phyloP scores from a whole-genome alignment of 2,797 vertebrate species.

The Channallabes apus region DNA sequence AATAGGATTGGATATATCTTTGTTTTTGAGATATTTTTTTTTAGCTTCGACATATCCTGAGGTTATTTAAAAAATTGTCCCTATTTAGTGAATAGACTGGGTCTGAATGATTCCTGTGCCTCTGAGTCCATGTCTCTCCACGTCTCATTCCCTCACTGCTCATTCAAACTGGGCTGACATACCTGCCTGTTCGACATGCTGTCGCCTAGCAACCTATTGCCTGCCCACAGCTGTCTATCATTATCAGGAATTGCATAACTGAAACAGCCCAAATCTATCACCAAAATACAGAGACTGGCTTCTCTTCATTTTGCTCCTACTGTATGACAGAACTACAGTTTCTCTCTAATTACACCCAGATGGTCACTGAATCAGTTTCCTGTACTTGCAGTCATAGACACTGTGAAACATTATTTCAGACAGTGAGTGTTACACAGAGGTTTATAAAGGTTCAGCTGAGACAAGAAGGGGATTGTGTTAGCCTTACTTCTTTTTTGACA shows the following conservation, averaged over 20 bases:
- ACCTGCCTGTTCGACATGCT: slow-evolving; percentile 60
- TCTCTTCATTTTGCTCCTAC: slow-evolving; percentile 37
- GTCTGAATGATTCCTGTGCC: slow-evolving; percentile 19
- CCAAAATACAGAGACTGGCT: slow-evolving; percentile 22
- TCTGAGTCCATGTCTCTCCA: slow-evolving; percentile 21
- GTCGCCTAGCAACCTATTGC: slow-evolving; percentile 64
- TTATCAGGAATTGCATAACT: slow-evolving; percentile 48
- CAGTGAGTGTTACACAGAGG: slow-evolving; percentile 5
- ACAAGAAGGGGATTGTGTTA: background rate
- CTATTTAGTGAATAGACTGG: slow-evolving; percentile 13
- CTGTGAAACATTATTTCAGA: slow-evolving; percentile 10
- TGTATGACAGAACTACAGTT: slow-evolving; percentile 19
- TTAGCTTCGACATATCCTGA: background rate
- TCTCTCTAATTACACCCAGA: slow-evolving; percentile 20
- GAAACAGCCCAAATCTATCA: slow-evolving; percentile 39
- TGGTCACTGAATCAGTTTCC: slow-evolving; percentile 12
- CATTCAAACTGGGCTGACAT: slow-evolving; percentile 47
- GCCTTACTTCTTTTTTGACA: background rate
- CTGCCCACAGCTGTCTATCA: slow-evolving; percentile 56
- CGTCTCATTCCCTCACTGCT: slow-evolving; percentile 27
- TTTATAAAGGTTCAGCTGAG: slow-evolving; percentile 11
- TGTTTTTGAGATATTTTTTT: background rate
- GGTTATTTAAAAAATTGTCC: background rate
- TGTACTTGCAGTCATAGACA: background rate
- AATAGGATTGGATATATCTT: background rate